phyloP scores from a whole-genome alignment of 2,113 vertebrate species.

The Ictalurus furcatus region DNA sequence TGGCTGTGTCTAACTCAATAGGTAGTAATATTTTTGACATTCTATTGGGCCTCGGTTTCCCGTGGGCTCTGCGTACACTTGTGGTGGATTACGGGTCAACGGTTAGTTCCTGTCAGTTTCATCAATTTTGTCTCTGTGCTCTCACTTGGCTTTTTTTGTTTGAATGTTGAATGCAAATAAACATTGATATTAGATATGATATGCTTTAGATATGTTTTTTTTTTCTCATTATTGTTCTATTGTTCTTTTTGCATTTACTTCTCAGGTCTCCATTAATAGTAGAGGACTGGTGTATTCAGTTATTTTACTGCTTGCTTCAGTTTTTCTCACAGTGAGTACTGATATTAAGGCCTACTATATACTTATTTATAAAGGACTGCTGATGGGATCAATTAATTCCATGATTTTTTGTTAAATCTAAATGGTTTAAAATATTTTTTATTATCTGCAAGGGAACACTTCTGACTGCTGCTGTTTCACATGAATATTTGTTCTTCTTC shows the following conservation, averaged over 20 bases:
- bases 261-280: conserved; percentile 78
- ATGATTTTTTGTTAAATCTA: neutral
- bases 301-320: conserved; percentile 76
- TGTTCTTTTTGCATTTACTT: conserved; percentile 3
- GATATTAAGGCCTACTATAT: neutral
- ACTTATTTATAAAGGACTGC: neutral
- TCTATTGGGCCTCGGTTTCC: conserved; percentile 77
- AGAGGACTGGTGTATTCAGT: conserved; percentile 78
- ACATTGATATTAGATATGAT: neutral
- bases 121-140: neutral
- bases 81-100: conserved; percentile 76
- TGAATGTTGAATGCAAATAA: neutral
- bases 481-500: conserved; percentile 8
- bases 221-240: no score
- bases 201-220: neutral
- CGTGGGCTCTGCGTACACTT: conserved; percentile 78
- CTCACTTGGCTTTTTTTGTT: neutral
- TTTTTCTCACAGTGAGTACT: conserved; percentile 75
- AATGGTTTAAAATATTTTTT: neutral
- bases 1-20: conserved; percentile 81
- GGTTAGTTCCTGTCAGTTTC: conserved; percentile 54
- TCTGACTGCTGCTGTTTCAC: neutral
- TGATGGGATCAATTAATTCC: neutral
- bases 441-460: neutral
- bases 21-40: conserved; percentile 82